These are phyloP conservation scores for Apamea epomidion DNA, from an alignment of 2,888 invertebrate species.

Conservation along the genomic window DNA sequence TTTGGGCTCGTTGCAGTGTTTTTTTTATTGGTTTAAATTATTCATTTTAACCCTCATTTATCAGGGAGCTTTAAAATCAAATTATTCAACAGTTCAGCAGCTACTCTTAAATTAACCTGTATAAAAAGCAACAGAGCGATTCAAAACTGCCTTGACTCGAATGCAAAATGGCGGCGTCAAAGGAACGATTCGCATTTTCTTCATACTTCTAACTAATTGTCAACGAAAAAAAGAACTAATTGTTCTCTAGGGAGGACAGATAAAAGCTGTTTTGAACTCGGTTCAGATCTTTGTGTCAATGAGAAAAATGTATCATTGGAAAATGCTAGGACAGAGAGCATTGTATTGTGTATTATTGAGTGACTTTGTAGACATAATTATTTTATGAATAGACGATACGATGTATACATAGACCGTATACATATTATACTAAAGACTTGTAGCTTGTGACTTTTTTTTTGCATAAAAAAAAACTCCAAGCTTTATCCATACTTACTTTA, in stretches of 20 bases:
- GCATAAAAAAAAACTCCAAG: neutral
- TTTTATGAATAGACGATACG: neutral
- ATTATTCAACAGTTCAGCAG: neutral
- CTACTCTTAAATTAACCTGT: neutral
- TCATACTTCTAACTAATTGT: conserved; percentile 49
- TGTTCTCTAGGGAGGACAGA: conserved; percentile 14
- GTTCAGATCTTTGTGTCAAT: conserved; percentile 15
- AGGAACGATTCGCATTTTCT: conserved; percentile 37
- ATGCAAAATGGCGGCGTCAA: conserved; percentile 44
- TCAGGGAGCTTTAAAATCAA: neutral
- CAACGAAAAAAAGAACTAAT: conserved; percentile 43
- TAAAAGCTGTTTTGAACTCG: conserved; percentile 32
- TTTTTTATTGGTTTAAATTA: neutral
- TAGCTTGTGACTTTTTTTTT: neutral
- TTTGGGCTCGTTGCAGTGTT: neutral
- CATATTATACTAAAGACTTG: neutral
- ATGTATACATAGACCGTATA: neutral
- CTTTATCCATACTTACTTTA: neutral
- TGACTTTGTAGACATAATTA: neutral
- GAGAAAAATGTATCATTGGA: conserved; percentile 16
- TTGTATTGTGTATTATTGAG: neutral
- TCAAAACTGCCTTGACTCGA: conserved; percentile 8
- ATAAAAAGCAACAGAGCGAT: neutral
- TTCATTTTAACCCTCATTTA: neutral
- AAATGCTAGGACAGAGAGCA: neutral